Conservation (phyloP, 2,113 vertebrate genomes). For the Apaloderma vittatum region DNA sequence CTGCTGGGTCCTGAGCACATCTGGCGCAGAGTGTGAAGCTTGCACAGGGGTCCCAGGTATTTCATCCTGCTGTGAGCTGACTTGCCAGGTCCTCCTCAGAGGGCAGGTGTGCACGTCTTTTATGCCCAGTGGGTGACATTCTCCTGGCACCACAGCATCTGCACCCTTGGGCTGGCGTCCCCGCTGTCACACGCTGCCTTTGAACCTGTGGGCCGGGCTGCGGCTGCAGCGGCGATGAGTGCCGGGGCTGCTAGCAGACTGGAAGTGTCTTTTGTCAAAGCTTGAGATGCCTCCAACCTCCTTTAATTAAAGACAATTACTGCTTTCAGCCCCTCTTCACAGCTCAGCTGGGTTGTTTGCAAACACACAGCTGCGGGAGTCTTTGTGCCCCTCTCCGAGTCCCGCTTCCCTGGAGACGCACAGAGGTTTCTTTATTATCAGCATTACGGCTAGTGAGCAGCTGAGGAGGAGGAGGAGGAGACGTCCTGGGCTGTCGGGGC, state of each 20-base stretch:
- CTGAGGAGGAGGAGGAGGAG: neutral
- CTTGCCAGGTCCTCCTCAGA: neutral
- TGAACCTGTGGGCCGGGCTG: neutral
- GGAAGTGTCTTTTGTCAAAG: conserved; percentile 83
- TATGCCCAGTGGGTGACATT: fast-evolving
- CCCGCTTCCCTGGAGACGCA: conserved; percentile 78
- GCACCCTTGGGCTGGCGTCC: fast-evolving
- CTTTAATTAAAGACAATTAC: conserved; percentile 91
- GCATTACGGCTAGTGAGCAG: neutral
- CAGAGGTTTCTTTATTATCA: conserved; percentile 76
- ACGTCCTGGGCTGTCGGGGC: neutral
- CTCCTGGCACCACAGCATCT: neutral
- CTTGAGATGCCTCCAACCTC: conserved; percentile 82
- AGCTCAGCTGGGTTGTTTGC: conserved; percentile 85
- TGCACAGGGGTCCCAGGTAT: neutral
- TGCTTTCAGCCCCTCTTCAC: conserved; percentile 87
- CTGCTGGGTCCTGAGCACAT: neutral
- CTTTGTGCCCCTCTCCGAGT: conserved; percentile 71
- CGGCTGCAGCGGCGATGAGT: neutral
- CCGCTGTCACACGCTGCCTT: fast-evolving
- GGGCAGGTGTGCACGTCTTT: fast-evolving
- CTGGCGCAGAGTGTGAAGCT: fast-evolving
- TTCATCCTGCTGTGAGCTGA: neutral
- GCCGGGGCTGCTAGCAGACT: conserved; percentile 77
- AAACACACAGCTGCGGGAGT: conserved; percentile 86